phyloP scores from a whole-genome alignment of 2,888 invertebrate species.

The Trissolcus brochymenae region DNA sequence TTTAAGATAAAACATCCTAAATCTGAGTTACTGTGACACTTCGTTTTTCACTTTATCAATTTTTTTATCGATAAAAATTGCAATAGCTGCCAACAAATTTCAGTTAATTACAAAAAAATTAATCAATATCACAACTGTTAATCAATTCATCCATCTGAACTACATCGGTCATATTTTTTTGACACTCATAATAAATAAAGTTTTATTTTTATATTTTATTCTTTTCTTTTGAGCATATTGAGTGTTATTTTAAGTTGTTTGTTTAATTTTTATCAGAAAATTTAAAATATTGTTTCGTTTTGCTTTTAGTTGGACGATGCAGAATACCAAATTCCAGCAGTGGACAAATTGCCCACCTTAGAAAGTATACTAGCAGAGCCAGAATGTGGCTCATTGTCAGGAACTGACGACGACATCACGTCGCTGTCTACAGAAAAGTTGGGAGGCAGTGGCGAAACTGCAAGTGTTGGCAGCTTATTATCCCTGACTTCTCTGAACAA shows the following conservation, averaged over 20 bases:
- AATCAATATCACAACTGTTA: too few relatives aligned
- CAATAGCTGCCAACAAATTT: too few relatives aligned
- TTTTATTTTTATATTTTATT: too few relatives aligned
- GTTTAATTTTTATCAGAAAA: too few relatives aligned
- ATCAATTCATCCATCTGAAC: too few relatives aligned
- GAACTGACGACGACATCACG: constrained; percentile 75
- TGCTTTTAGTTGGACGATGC: constrained; percentile 85
- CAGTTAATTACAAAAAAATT: too few relatives aligned
- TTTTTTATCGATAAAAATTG: too few relatives aligned
- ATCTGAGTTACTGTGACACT: neutral
- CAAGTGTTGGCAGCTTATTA: constrained; percentile 78
- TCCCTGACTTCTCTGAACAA: constrained; percentile 75
- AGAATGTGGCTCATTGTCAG: constrained; percentile 81
- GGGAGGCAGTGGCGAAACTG: constrained; percentile 77
- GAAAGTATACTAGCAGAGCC: constrained; percentile 89
- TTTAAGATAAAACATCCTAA: constrained; percentile 11
- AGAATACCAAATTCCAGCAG: constrained; percentile 88
- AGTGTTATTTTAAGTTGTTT: too few relatives aligned
- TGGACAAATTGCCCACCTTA: constrained; percentile 85
- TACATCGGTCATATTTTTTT: too few relatives aligned
- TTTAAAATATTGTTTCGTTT: neutral
- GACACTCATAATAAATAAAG: too few relatives aligned
- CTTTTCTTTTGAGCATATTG: too few relatives aligned
- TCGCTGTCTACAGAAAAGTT: constrained; percentile 66
- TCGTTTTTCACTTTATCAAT: too few relatives aligned